Percentiles rank a stretch among this genome's conserved stretches.
These are phyloP conservation scores for Amazona finschi DNA, from an alignment of 2,797 vertebrate genomes.

Conservation along the genomic window DNA sequence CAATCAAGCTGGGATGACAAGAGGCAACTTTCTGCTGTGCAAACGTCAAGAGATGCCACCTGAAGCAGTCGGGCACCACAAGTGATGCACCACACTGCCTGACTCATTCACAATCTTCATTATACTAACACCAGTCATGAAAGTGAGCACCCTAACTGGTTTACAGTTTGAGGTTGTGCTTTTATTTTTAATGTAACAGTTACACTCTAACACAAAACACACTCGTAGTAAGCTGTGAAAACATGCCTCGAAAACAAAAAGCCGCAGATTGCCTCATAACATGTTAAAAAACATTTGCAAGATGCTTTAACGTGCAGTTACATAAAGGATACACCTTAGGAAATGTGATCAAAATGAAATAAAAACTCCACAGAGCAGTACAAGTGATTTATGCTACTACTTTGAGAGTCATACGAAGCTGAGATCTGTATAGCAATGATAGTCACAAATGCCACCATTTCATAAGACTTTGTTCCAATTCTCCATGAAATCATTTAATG, in stretches of 20 bases:
- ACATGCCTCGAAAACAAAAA: background rate
- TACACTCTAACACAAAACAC: slow-evolving; percentile 6
- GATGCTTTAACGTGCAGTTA: background rate
- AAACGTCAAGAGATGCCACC: background rate
- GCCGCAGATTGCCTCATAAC: background rate
- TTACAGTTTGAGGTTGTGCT: slow-evolving; percentile 34
- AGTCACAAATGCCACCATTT: background rate
- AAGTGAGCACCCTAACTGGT: background rate
- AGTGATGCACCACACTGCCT: background rate
- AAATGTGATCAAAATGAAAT: background rate
- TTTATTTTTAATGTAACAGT: slow-evolving; percentile 53
- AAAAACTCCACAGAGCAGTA: background rate
- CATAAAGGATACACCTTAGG: slow-evolving; percentile 1
- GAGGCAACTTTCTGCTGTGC: background rate
- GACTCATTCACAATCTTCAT: background rate
- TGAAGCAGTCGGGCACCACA: background rate
- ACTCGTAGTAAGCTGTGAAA: slow-evolving; percentile 39
- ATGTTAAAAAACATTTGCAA: background rate
- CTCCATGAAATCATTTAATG: background rate
- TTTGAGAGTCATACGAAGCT: background rate
- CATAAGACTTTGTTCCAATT: background rate
- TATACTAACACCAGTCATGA: background rate
- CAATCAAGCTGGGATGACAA: background rate
- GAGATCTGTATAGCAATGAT: background rate
- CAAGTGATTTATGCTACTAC: background rate